phyloP scores from a whole-genome alignment of 2,888 invertebrate genomes.

The Dascillus cervinus region DNA sequence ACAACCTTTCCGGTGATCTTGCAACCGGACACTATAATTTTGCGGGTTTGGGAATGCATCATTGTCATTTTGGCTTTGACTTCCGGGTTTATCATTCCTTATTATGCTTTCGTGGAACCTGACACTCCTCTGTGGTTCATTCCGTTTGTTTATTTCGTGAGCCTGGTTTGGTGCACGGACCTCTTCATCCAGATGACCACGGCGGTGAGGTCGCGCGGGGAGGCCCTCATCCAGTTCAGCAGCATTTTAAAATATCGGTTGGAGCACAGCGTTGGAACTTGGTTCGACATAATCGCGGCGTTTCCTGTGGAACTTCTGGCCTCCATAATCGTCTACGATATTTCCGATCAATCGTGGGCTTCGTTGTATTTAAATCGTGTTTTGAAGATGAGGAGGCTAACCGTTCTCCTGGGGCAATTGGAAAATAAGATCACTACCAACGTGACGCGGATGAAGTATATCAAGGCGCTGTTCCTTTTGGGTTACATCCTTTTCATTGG shows the following conservation, averaged over 20 bases:
- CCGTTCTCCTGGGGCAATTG: constrained; percentile 7
- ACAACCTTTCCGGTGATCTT: constrained; percentile 17
- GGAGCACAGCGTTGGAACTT: constrained; percentile 7
- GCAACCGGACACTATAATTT: constrained; percentile 12
- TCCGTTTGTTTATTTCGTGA: constrained; percentile 6
- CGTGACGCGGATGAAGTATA: constrained; percentile 6
- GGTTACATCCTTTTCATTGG: constrained; percentile 7
- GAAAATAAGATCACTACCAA: constrained; percentile 8
- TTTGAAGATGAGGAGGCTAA: constrained; percentile 14
- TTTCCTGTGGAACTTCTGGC: constrained; percentile 17
- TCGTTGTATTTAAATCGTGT: constrained; percentile 13
- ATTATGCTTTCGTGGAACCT: constrained; percentile 11
- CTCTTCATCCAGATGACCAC: constrained; percentile 15
- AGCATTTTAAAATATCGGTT: constrained; percentile 12
- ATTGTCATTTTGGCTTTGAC: constrained; percentile 8
- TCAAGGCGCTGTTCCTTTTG: constrained; percentile 8
- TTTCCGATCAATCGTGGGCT: constrained; percentile 6
- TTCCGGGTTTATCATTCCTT: constrained; percentile 8
- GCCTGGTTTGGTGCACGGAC: constrained; percentile 10
- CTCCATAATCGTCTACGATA: constrained; percentile 6
- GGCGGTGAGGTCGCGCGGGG: constrained; percentile 10
- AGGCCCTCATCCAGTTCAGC: constrained; percentile 8
- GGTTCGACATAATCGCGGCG: constrained; percentile 12
- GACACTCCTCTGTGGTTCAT: constrained; percentile 1
- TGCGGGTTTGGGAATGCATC: constrained; percentile 8